Conservation (phyloP, 1,140 invertebrate genomes). For the Eumeta japonica region DNA sequence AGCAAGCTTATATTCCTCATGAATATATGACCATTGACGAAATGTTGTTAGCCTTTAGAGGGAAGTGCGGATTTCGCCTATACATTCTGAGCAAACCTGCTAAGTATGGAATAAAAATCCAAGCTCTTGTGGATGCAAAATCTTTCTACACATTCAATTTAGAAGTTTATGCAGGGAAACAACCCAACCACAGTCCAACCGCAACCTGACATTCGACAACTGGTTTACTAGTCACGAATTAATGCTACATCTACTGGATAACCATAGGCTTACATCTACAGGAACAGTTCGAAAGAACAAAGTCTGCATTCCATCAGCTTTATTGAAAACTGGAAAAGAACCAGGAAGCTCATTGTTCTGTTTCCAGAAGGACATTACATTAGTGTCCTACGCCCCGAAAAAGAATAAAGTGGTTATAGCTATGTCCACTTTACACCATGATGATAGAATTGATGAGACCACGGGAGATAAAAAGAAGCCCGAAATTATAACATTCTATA, state of each 20-base stretch:
- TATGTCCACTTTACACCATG: constrained; percentile 14
- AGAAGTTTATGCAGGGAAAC: constrained; percentile 20
- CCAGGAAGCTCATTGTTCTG: constrained; percentile 11
- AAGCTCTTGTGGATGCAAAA: constrained; percentile 24
- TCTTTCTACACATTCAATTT: constrained; percentile 19
- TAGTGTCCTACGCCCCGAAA: constrained; percentile 23
- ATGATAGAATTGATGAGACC: constrained; percentile 9
- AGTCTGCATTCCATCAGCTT: constrained; percentile 31
- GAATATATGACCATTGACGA: constrained; percentile 32
- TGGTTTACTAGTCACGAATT: constrained; percentile 19
- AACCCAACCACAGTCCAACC: constrained; percentile 15
- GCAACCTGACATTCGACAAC: constrained; percentile 16
- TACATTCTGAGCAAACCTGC: constrained; percentile 52
- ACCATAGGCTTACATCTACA: constrained; percentile 24
- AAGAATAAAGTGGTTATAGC: constrained; percentile 21
- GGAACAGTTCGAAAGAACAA: constrained; percentile 52
- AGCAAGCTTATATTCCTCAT: constrained; percentile 19
- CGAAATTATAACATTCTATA: constrained; percentile 43
- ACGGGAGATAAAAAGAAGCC: constrained; percentile 24
- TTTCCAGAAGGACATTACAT: constrained; percentile 16
- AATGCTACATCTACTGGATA: constrained; percentile 21
- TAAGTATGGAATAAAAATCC: constrained; percentile 51
- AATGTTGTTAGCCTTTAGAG: constrained; percentile 34
- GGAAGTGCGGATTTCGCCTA: constrained; percentile 34
- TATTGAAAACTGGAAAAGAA: background rate